Evolutionary conservation across 2,113 vertebrate species (phyloP).

Genomic region (Sinocyclocheilus maitianheensis): DNA sequence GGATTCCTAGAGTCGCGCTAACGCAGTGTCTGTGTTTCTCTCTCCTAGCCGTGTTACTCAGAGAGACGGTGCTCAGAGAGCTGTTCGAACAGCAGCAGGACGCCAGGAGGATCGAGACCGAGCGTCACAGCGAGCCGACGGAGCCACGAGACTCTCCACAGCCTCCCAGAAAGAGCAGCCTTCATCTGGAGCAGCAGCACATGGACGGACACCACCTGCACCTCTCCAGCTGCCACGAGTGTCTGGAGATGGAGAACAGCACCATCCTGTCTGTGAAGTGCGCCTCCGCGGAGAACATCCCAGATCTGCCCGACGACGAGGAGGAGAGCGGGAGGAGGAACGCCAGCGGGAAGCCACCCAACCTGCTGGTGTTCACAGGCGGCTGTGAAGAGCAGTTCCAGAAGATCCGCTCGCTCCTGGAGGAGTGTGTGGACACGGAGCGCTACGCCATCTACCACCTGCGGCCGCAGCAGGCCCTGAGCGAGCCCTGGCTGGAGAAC

Average conservation of each 20-base stretch:
- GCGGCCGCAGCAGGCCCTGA: constrained; percentile 74
- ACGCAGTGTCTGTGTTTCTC: not conserved
- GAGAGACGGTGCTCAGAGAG: constrained; percentile 74
- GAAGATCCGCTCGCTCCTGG: constrained; percentile 70
- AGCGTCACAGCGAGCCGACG: not conserved
- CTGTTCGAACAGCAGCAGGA: constrained; percentile 54
- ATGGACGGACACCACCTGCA: constrained; percentile 81
- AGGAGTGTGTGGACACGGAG: constrained; percentile 78
- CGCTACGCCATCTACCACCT: constrained; percentile 84
- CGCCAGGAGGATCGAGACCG: not conserved
- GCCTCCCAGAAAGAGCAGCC: constrained; percentile 9
- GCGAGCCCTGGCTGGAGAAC: constrained; percentile 87
- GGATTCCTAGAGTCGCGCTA: not conserved
- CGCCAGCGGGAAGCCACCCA: constrained; percentile 78
- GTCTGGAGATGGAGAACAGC: constrained; percentile 88
- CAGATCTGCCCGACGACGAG: constrained; percentile 79
- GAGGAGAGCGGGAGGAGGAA: not conserved
- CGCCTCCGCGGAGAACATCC: constrained; percentile 87
- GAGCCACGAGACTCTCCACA: not conserved
- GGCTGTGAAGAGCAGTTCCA: constrained; percentile 68
- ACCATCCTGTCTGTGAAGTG: constrained; percentile 90
- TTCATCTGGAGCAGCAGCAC: constrained; percentile 36
- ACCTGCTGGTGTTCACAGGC: constrained; percentile 86
- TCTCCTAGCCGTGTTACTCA: constrained; percentile 81
- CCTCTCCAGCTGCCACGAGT: constrained; percentile 90